Evolutionary conservation across 2,797 vertebrate species (phyloP).

Genomic region (Pitangus sulphuratus): DNA sequence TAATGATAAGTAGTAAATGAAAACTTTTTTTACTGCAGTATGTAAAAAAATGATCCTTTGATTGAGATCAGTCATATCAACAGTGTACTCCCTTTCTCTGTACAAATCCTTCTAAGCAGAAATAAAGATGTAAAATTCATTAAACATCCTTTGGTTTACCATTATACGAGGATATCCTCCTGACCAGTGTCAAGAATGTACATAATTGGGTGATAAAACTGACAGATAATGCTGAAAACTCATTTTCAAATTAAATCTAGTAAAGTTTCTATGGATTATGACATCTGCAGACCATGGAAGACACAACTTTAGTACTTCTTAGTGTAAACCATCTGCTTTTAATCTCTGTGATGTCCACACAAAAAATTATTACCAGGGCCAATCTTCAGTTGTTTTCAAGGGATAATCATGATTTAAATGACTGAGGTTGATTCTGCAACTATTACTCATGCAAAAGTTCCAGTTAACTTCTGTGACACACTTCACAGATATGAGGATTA

Average conservation of each 20-base stretch:
- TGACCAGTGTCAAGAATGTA: neutral
- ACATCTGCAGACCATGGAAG: neutral
- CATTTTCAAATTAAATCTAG: neutral
- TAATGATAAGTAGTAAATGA: neutral
- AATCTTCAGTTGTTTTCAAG: slow-evolving; percentile 21
- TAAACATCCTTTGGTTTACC: neutral
- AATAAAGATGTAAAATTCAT: neutral
- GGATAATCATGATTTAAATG: slow-evolving; percentile 11
- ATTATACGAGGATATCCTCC: neutral
- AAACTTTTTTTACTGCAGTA: neutral
- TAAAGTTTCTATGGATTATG: neutral
- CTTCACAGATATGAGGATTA: slow-evolving; percentile 19
- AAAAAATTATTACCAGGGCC: neutral
- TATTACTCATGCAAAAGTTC: neutral
- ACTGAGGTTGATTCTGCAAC: neutral
- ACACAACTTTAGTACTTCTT: neutral
- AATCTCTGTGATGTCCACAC: neutral
- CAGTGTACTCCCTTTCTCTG: neutral
- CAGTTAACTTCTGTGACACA: neutral
- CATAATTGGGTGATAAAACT: neutral
- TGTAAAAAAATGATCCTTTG: neutral
- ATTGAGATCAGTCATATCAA: neutral
- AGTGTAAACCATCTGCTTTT: slow-evolving; percentile 41
- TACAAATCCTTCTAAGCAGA: neutral
- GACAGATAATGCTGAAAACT: neutral